phyloP scores from a whole-genome alignment of 2,113 vertebrate genomes.

The Notothenia rossii region DNA sequence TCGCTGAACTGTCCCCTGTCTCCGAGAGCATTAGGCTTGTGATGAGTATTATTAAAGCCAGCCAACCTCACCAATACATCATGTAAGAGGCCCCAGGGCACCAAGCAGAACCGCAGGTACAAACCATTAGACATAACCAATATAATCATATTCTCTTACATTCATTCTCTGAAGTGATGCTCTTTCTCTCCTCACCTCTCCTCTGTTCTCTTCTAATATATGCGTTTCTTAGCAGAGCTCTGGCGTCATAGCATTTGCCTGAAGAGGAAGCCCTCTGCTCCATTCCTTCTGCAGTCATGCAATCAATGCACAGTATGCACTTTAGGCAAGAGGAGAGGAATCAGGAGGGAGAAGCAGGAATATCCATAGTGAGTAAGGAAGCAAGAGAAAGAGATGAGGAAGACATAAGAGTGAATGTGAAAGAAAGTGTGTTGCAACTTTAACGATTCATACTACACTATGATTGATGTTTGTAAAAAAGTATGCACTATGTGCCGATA shows the following conservation, averaged over 20 bases:
- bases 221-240: slow-evolving; percentile 60
- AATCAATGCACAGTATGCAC: slow-evolving; percentile 45
- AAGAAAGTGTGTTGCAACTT: slow-evolving; percentile 14
- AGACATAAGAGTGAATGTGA: slow-evolving; percentile 3
- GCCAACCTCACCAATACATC: slow-evolving; percentile 50
- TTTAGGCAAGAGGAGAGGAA: background rate
- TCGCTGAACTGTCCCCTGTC: slow-evolving; percentile 51
- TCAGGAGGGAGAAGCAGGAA: slow-evolving; percentile 27
- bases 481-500: background rate
- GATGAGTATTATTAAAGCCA: slow-evolving; percentile 57
- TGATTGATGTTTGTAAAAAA: background rate
- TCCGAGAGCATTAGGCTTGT: slow-evolving; percentile 33
- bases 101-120: slow-evolving; percentile 46
- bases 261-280: slow-evolving; percentile 63
- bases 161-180: slow-evolving; percentile 31
- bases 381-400: slow-evolving; percentile 3
- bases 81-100: slow-evolving; percentile 50
- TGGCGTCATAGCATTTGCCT: slow-evolving; percentile 60
- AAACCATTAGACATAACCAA: slow-evolving; percentile 52
- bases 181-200: slow-evolving; percentile 47
- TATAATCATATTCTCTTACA: slow-evolving; percentile 43
- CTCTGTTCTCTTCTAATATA: slow-evolving; percentile 49
- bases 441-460: background rate
- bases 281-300: slow-evolving; percentile 69
- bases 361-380: background rate